These are phyloP conservation scores for Drosophila tanythrix DNA, from an alignment of 2,888 invertebrate genomes.

Conservation along the genomic window DNA sequence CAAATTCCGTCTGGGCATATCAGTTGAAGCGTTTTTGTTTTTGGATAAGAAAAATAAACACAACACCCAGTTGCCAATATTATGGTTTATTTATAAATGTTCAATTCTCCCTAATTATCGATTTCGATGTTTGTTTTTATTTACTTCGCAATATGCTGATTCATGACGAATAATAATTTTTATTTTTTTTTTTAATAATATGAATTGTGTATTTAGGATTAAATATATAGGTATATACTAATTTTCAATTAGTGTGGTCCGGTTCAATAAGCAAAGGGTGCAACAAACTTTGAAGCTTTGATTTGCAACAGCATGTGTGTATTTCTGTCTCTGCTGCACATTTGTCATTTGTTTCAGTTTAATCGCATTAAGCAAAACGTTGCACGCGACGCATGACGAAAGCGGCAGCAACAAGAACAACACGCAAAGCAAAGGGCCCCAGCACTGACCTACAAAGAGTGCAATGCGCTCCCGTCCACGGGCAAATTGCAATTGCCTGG, in stretches of 20 bases:
- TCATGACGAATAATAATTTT: neutral
- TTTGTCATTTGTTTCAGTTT: constrained; percentile 49
- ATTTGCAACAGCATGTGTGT: constrained; percentile 52
- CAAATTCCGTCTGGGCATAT: constrained; percentile 14
- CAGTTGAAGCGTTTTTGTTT: constrained; percentile 17
- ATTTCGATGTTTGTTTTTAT: neutral
- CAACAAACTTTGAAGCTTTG: constrained; percentile 68
- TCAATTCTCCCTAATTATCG: neutral
- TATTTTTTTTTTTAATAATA: neutral
- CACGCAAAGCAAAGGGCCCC: constrained; percentile 41
- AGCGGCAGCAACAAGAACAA: constrained; percentile 21
- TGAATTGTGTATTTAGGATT: neutral
- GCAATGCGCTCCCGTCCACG: constrained; percentile 62
- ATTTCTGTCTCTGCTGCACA: constrained; percentile 19
- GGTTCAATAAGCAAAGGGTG: constrained; percentile 32
- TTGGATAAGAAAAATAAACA: constrained; percentile 20
- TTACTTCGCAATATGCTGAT: neutral
- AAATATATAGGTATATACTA: too few species aligned
- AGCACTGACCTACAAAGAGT: constrained; percentile 76
- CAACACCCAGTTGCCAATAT: constrained; percentile 8
- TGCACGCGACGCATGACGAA: constrained; percentile 70
- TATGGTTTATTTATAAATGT: neutral
- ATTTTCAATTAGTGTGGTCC: neutral
- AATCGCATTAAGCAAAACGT: constrained; percentile 70
- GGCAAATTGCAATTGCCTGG: constrained; percentile 43